Base-by-base conservation (phyloP, 2,888 invertebrate species). In the Polymixis flavicincta region DNA sequence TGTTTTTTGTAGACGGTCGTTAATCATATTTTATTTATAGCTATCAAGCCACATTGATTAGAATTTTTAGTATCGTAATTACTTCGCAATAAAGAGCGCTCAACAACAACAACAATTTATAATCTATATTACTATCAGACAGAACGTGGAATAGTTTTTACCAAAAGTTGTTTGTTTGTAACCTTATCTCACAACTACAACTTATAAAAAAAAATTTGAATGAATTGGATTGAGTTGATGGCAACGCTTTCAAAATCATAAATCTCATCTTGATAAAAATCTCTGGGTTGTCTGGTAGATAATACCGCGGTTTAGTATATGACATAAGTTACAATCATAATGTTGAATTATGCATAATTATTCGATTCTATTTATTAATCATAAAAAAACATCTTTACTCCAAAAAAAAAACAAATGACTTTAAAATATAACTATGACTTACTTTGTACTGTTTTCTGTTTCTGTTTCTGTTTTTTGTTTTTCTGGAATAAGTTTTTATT, bases 1-100 rank as follows among this genome's bases (percentile, higher is more conserved):
- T 74, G 7, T 74, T 74, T 74, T 73, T 60, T 52, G n/a, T 45
- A 32, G 19, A 25, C 0, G n/a, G 37, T 60, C 52, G 17, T 74
- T 37, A 57, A 19, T 48, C 6, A 7, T 11, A 25, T 48, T 72
- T 48, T 55, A 50, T 73, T 25, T 50, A 42, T 37, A 25, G 57
- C n/a, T 73, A 75, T 52, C 45, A 52, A 32, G 19, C 17, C 50
- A 22, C 19, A 28, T 37, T 19, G 42, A 74, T 52, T 28, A 50
- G 19, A 42, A 74, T 22, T 50, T 45, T 69, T n/a, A 28, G n/a
- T 19, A 17, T 11, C 4, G 6, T 59, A 28, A 73, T 28, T 54
- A 28, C 11, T 6, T 72, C 7, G n/a, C 17, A 22, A 37, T 48
- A 22, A 17, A 25, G 19, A 55, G 6, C 28, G 9, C n/a, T 14